These are phyloP conservation scores for Muscina levida DNA, from an alignment of 2,888 invertebrate genomes.

Conservation along the genomic window DNA sequence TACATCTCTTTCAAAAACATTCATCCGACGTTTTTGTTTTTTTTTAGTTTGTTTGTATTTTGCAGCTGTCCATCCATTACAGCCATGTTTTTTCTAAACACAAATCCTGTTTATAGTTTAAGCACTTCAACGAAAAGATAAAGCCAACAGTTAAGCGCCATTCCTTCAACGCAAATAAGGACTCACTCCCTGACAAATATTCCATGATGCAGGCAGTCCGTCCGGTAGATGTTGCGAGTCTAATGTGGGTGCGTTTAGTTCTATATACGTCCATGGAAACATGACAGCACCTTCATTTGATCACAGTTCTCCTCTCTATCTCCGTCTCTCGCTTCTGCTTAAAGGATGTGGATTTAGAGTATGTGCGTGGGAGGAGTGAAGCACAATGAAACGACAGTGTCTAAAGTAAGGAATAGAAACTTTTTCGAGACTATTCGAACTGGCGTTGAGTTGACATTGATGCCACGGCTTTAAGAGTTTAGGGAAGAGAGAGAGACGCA, in stretches of 20 bases:
- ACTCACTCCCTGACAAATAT: constrained; percentile 9
- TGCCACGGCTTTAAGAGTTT: constrained; percentile 41
- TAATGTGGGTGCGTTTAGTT: not conserved
- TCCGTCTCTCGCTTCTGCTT: not conserved
- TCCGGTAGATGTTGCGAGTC: no score
- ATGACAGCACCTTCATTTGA: not conserved
- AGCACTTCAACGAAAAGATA: constrained; percentile 42
- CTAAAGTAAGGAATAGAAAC: constrained; percentile 20
- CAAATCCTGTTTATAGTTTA: constrained; percentile 47
- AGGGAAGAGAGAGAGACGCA: constrained; percentile 14
- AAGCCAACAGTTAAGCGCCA: constrained; percentile 37
- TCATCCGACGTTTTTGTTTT: constrained; percentile 17
- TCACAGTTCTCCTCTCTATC: no score
- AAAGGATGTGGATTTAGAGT: constrained; percentile 9
- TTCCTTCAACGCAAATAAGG: constrained; percentile 8
- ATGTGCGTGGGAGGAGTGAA: constrained; percentile 22
- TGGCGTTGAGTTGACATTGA: constrained; percentile 63
- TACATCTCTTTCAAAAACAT: constrained; percentile 5
- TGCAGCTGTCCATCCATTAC: not conserved
- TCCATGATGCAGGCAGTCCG: not conserved
- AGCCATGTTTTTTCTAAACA: constrained; percentile 18
- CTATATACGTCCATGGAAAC: not conserved
- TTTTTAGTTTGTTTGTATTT: no score
- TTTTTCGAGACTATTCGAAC: constrained; percentile 51
- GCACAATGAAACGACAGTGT: not conserved